A percentile compares a stretch with the other conserved stretches of the same genome.
Evolutionary conservation across 1,140 invertebrate species (phyloP).

Genomic region (Drosophila obscura): DNA sequence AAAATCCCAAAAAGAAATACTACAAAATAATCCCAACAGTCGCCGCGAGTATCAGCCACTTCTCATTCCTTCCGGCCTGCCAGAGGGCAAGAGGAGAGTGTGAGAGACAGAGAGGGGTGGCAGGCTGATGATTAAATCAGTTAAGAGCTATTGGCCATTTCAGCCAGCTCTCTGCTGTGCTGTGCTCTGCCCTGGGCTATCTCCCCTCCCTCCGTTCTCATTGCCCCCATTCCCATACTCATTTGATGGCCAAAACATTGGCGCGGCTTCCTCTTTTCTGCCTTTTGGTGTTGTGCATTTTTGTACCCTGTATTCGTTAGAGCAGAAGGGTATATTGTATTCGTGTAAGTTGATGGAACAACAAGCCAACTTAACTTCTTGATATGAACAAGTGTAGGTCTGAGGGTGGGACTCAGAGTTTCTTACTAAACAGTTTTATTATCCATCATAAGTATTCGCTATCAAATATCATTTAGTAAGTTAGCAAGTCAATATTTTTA

Average conservation of each 20-base stretch:
- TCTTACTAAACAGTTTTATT: too few relatives aligned
- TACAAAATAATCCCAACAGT: slow-evolving; percentile 63
- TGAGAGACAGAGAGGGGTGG: slow-evolving; percentile 10
- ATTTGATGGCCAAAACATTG: slow-evolving; percentile 6
- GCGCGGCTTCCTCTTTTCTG: slow-evolving; percentile 4
- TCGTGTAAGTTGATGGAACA: too few relatives aligned
- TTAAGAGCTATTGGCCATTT: slow-evolving; percentile 65
- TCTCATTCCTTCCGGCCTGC: slow-evolving; percentile 24
- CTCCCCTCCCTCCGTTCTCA: slow-evolving; percentile 1
- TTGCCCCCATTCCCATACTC: slow-evolving; percentile 1
- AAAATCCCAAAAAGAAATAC: slow-evolving; percentile 55
- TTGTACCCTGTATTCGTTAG: not conserved
- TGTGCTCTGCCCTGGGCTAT: not conserved
- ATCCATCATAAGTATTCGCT: too few relatives aligned
- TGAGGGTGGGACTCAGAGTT: too few relatives aligned
- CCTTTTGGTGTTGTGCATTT: slow-evolving; percentile 49
- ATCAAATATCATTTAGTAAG: too few relatives aligned
- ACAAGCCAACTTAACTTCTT: too few relatives aligned
- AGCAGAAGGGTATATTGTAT: too few relatives aligned
- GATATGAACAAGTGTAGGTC: too few relatives aligned
- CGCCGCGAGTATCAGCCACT: slow-evolving; percentile 37
- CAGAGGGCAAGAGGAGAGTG: not conserved
- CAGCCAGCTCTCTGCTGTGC: not conserved
- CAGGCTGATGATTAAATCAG: slow-evolving; percentile 57
- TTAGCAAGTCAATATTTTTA: too few relatives aligned